phyloP scores from a whole-genome alignment of 2,797 vertebrate genomes.

The Acanthurus leucopareius region DNA sequence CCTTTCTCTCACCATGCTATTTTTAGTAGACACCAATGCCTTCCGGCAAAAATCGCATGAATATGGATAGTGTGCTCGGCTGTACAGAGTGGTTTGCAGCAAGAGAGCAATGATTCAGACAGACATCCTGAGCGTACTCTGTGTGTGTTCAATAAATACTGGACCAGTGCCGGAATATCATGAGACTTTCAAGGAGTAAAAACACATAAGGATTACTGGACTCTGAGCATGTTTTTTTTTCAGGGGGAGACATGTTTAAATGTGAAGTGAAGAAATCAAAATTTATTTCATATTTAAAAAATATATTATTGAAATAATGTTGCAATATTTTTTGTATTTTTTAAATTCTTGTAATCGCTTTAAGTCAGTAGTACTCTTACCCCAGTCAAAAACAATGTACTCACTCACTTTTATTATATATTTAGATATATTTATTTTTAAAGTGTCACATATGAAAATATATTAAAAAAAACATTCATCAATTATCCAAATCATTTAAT shows the following conservation, averaged over 20 bases:
- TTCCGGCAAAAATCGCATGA: constrained; percentile 88
- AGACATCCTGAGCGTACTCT: constrained; percentile 79
- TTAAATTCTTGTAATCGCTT: background rate
- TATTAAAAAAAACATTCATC: background rate
- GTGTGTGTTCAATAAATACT: constrained; percentile 72
- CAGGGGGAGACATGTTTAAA: background rate
- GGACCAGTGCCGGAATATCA: constrained; percentile 46
- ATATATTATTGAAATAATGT: background rate
- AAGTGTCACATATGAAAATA: background rate
- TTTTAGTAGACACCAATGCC: constrained; percentile 89
- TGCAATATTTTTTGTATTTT: background rate
- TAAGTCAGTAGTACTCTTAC: background rate
- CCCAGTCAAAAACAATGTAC: background rate
- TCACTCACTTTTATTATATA: background rate
- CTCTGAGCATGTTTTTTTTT: background rate
- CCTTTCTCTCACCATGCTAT: constrained; percentile 87
- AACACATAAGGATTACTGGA: constrained; percentile 10
- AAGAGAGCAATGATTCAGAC: constrained; percentile 82
- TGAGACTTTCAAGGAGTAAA: constrained; percentile 41
- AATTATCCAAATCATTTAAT: background rate
- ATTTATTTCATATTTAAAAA: constrained; percentile 10
- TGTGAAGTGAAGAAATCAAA: background rate
- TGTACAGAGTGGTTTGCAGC: constrained; percentile 82
- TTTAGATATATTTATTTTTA: background rate
- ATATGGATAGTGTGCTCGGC: constrained; percentile 87